Evolutionary conservation across 2,113 vertebrate genomes (phyloP).

Genomic region (Oryzias woworae): DNA sequence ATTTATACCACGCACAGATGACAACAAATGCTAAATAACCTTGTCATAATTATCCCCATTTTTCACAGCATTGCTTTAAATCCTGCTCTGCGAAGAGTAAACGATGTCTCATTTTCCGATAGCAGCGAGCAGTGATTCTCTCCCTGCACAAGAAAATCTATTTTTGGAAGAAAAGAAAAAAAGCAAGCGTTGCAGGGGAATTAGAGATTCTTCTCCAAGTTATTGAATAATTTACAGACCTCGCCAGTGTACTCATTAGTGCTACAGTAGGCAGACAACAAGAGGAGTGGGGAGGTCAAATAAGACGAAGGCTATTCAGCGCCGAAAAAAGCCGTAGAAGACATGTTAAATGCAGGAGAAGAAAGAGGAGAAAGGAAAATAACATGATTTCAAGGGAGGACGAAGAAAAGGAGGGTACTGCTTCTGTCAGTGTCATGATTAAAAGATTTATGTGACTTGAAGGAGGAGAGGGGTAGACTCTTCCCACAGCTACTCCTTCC

Average conservation of each 20-base stretch:
- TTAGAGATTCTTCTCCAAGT: slow-evolving; percentile 59
- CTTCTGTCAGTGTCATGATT: slow-evolving; percentile 68
- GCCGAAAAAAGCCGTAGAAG: slow-evolving; percentile 9
- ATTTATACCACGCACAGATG: not conserved
- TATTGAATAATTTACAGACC: slow-evolving; percentile 74
- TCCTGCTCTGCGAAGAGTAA: slow-evolving; percentile 19
- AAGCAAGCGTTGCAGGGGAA: not conserved
- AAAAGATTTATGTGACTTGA: slow-evolving; percentile 66
- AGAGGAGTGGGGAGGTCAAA: slow-evolving; percentile 37
- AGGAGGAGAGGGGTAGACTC: slow-evolving; percentile 24
- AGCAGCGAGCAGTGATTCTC: slow-evolving; percentile 37
- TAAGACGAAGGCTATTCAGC: slow-evolving; percentile 32
- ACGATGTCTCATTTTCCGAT: slow-evolving; percentile 31
- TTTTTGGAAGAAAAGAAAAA: slow-evolving; percentile 52
- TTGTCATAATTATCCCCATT: slow-evolving; percentile 7
- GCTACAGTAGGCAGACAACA: slow-evolving; percentile 54
- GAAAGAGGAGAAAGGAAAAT: slow-evolving; percentile 42
- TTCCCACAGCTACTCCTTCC: slow-evolving; percentile 43
- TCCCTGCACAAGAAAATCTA: slow-evolving; percentile 57
- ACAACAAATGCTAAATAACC: slow-evolving; percentile 19
- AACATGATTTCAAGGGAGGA: slow-evolving; percentile 47
- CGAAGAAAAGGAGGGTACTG: slow-evolving; percentile 18
- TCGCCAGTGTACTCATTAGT: slow-evolving; percentile 68
- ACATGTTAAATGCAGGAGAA: slow-evolving; percentile 42
- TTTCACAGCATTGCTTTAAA: slow-evolving; percentile 18